Evolutionary conservation across 1,140 invertebrate genomes (phyloP), one percentile per base, ranked within the genome.

Genomic region (Trissolcus basalis): DNA sequence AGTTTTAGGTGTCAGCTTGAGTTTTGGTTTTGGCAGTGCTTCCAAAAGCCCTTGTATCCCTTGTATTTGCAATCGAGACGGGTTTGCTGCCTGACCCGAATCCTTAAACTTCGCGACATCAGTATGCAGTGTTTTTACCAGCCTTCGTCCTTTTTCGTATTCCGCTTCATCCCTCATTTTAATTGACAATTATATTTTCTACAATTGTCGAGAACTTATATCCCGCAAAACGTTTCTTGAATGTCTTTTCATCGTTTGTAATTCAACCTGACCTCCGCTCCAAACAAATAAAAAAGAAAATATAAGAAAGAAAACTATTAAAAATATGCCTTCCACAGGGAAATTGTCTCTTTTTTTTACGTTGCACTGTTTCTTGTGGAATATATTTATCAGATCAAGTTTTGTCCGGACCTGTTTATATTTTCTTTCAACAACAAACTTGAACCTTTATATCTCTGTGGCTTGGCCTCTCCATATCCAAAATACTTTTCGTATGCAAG

Each of bases 61-160:
- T 76, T 75, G 80, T 85, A 86, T 86, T 86, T 85, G 83, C 81
- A 85, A 86, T 85, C 82, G 81, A 85, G 81, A 81, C 81, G 81
- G 83, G 82, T 80, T 27, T 81, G 81, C 80, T 81, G 78, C 81
- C 83, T 86, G 85, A 87, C 83, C 82, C 82, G 85, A 86, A 86
- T 86, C 79, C 78, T 84, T 84, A 87, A 86, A 79, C 79, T 70
- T 75, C 69, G 75, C 65, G 74, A 79, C 77, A 81, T 72, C 74
- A 74, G 45, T 41, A 79, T 77, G 74, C 77, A 75, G 74, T 68
- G 78, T 64, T 79, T 71, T 43, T 56, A 67, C 59, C 64, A 68
- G 55, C 32, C 63, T 41, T 69, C 59, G 54, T 65, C 16, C 58
- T 61, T 55, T 61, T 50, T 39, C 43, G 43, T 48, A 51, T 48